Evolutionary conservation across 2,888 invertebrate genomes (phyloP), one percentile per base, ranked within the genome.

Genomic region (Napeogenes inachia): DNA sequence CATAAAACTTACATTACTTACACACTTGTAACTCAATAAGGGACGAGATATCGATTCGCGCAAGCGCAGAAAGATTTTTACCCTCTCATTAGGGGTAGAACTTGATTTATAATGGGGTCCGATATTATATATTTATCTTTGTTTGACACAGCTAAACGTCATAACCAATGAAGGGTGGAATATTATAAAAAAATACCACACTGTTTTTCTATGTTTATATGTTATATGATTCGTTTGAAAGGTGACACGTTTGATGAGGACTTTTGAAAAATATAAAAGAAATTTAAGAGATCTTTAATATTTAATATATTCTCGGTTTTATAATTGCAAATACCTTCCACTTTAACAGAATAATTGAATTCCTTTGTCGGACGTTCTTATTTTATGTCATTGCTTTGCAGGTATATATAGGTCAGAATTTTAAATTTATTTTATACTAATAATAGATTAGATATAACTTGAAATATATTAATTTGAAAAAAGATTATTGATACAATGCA

Each of bases 41-140:
- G 72, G 76, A 71, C 56, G 69, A 56, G 70, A 76, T 89, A 89
- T 89, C 81, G 89, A 89, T 89, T 85, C 76, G 78, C 89, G 89
- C 86, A 86, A 72, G 89, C 89, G 89, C 84, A 76, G 70, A 73
- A 75, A 73, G 71, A 65, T 70, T 76, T 76, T 79, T 59, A 66
- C 67, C 69, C 69, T 68, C 63, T 46, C 47, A 53, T 70, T 69
- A 75, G 71, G 81, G 83, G 79, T 62, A 72, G 72, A 69, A 68
- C 63, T 73, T 70, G 63, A 46, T 73, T 71, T 66, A 63, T 70
- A 71, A 68, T 61, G 60, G 64, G 70, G 66, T 66, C 47, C 56
- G 32, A 60, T 47, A 46, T 13, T 58, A 45, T 68, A 64, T 61
- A 63, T 65, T 56, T 68, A 50, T 79, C 79, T 69, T 74, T 66